Conservation (phyloP, 2,113 vertebrate species). For the Otis tarda region DNA sequence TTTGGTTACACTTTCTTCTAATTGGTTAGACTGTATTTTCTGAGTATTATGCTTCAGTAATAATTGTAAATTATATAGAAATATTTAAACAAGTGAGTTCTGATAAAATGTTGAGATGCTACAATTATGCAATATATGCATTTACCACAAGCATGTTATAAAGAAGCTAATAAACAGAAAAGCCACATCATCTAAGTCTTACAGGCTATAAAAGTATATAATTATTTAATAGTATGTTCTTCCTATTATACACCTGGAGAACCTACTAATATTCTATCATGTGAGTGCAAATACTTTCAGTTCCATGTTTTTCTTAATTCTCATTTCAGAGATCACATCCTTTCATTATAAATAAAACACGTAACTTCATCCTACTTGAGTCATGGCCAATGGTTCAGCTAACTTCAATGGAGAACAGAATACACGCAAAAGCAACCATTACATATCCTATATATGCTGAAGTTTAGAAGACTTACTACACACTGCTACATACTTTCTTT, state of each 20-base stretch:
- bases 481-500: not conserved
- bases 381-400: not conserved
- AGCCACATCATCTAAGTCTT: not conserved
- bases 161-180: slow-evolving; percentile 5
- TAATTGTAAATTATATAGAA: not conserved
- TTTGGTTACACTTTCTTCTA: not conserved
- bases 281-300: not conserved
- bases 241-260: not conserved
- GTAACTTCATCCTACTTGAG: not conserved
- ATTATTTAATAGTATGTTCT: not conserved
- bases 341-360: not conserved
- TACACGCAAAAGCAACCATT: not conserved
- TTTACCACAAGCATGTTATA: not conserved
- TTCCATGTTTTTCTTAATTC: not conserved
- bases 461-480: not conserved
- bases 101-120: not conserved
- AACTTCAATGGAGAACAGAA: not conserved
- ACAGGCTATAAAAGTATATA: not conserved
- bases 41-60: not conserved
- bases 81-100: not conserved
- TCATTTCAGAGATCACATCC: not conserved
- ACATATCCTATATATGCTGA: not conserved
- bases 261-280: not conserved
- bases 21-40: not conserved
- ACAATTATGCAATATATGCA: not conserved